Conservation (phyloP, 1,140 invertebrate genomes). For the Drosophila parvula region DNA sequence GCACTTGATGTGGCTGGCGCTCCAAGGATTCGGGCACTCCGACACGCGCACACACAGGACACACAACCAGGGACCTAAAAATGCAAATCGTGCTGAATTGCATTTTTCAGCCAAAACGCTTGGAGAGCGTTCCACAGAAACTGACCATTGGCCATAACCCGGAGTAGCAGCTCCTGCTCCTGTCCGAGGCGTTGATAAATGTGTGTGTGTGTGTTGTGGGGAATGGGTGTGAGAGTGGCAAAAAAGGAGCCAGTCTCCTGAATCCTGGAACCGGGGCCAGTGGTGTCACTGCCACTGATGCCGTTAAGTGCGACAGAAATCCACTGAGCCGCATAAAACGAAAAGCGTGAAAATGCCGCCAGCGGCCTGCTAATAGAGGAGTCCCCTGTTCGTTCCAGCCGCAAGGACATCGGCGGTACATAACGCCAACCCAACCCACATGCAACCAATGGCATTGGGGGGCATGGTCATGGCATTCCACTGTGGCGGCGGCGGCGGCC, state of each 20-base stretch:
- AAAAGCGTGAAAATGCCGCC: constrained; percentile 71
- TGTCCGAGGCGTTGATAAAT: constrained; percentile 73
- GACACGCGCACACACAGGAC: constrained; percentile 12
- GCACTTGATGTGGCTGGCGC: background rate
- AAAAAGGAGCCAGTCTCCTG: constrained; percentile 4
- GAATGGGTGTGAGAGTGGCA: background rate
- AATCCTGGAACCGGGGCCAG: constrained; percentile 20
- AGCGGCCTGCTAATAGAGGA: constrained; percentile 68
- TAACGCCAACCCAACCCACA: constrained; percentile 14
- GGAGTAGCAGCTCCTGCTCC: constrained; percentile 22
- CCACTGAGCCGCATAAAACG: constrained; percentile 76
- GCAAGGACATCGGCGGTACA: constrained; percentile 29
- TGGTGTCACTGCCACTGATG: constrained; percentile 54
- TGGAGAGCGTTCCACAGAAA: constrained; percentile 18
- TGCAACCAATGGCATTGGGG: background rate
- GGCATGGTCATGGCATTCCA: constrained; percentile 17
- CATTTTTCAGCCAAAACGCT: constrained; percentile 59
- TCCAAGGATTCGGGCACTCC: constrained; percentile 7
- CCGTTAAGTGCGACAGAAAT: constrained; percentile 71
- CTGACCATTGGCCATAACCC: constrained; percentile 40
- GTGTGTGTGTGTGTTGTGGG: constrained; percentile 24
- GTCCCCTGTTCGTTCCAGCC: constrained; percentile 6
- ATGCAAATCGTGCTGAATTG: constrained; percentile 79
- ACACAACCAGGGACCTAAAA: constrained; percentile 30
- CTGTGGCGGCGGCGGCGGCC: constrained; percentile 11